phyloP scores from a whole-genome alignment of 2,797 vertebrate genomes.

The Pelobates cultripes region DNA sequence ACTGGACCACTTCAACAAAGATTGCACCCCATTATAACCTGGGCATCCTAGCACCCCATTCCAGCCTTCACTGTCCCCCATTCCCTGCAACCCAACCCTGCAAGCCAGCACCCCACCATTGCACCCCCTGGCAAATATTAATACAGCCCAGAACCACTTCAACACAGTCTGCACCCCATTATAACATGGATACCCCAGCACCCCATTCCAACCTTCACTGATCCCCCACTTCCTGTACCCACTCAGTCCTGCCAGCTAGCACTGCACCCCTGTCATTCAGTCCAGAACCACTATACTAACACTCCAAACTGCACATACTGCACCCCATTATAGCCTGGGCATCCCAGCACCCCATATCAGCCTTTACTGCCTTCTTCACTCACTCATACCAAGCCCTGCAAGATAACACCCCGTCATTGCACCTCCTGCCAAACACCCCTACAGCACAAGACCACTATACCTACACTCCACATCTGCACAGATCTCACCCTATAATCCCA shows the following conservation, averaged over 20 bases:
- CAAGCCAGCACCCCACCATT: background rate
- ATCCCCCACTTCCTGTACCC: too few relatives aligned
- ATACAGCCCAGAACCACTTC: background rate
- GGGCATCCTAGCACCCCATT: background rate
- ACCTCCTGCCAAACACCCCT: background rate
- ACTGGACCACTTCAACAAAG: background rate
- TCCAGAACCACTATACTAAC: too few relatives aligned
- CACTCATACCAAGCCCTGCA: background rate
- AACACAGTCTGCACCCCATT: background rate
- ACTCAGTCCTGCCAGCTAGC: too few relatives aligned
- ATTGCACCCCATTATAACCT: background rate
- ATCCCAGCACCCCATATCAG: background rate
- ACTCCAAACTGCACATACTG: background rate
- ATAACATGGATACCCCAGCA: background rate
- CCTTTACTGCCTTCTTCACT: background rate
- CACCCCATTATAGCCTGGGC: slow-evolving; percentile 4
- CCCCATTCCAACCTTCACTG: background rate
- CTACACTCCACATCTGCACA: background rate
- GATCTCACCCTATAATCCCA: background rate
- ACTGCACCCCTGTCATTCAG: too few relatives aligned
- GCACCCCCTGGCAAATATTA: background rate
- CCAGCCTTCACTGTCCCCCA: background rate
- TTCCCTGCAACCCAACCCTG: background rate
- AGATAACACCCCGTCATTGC: too few relatives aligned
- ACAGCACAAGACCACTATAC: background rate